Base-by-base conservation (phyloP, 2,888 invertebrate species). In the Malthinus seriepunctatus region DNA sequence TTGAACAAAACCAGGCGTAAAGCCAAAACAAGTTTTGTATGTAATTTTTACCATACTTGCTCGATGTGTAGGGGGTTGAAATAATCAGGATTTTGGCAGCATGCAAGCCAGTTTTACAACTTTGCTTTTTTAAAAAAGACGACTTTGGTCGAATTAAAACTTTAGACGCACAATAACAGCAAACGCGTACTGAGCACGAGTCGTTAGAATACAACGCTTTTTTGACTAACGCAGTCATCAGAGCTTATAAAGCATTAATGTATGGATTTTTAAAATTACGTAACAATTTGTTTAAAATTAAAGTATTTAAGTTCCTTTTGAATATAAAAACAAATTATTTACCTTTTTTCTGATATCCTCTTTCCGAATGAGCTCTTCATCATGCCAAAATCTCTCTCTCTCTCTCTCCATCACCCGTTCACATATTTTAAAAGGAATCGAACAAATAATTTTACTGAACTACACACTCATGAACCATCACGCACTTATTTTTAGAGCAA, bases 1-100 rank as follows among this genome's bases (percentile, higher is more conserved):
- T 58, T 58, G 44, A 35, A 45, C 53, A 58, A 49, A 37, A 58
- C 58, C 58, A 58, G 53, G 53, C 58, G 58, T 54, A 46, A 58
- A 58, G 53, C 58, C 58, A 50, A 23, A 23, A 23, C 23, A 23
- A 23, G 23, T 23, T 23, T 23, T 2, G 23, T 3, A 23, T 23
- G 3, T 23, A 5, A 23, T 3, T 23, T 2, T 23, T 23, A 23
- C 47, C 37, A 11, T 31, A 56, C 23, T 23, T 23, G 23, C 23
- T 23, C 23, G 23, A 5, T 23, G 23, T 23, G 23, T 23, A 23
- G 23, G 23, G 45, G 34, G 44, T 34, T 44, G 42, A 51, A 51
- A 51, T 42, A 51, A 51, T 51, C 51, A 44, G 32, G 39, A 45
- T 8, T 33, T 34, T 23, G 34, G 15, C 45, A 45, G 35, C 33